A percentile compares a stretch with the other conserved stretches of the same genome.
Conservation (phyloP, 2,797 vertebrate species). For the Decapterus maruadsi region DNA sequence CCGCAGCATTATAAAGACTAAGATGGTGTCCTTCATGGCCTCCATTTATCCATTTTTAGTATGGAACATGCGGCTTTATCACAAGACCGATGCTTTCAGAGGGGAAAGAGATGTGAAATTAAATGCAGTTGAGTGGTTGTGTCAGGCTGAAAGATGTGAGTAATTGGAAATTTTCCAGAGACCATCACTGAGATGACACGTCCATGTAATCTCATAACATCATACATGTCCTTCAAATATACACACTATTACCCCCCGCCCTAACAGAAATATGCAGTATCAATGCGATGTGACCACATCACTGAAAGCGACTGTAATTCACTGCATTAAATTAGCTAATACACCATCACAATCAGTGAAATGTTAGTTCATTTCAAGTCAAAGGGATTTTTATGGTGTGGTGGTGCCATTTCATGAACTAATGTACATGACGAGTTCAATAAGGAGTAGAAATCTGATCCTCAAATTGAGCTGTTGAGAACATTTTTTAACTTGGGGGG, state of each 20-base stretch:
- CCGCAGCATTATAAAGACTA: neutral
- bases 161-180: conserved; percentile 52
- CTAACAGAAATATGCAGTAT: conserved; percentile 7
- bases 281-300: conserved; percentile 34
- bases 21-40: neutral
- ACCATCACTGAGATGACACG: conserved; percentile 23
- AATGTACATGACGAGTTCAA: conserved; percentile 17
- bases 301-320: conserved; percentile 29
- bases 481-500: neutral
- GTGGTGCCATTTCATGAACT: conserved; percentile 12
- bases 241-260: neutral
- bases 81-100: conserved; percentile 25
- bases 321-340: conserved; percentile 40
- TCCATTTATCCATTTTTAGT: neutral
- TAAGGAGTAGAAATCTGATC: conserved; percentile 24
- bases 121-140: conserved; percentile 13
- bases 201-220: conserved; percentile 42
- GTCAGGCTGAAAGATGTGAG: conserved; percentile 33
- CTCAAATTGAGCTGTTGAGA: neutral
- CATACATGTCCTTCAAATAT: conserved; percentile 35
- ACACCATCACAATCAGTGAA: conserved; percentile 21
- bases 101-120: conserved; percentile 31
- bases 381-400: conserved; percentile 26
- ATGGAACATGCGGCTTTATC: neutral
- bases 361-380: conserved; percentile 34